These are phyloP conservation scores for Capitella teleta DNA, from an alignment of 1,140 invertebrate species.

Conservation along the genomic window DNA sequence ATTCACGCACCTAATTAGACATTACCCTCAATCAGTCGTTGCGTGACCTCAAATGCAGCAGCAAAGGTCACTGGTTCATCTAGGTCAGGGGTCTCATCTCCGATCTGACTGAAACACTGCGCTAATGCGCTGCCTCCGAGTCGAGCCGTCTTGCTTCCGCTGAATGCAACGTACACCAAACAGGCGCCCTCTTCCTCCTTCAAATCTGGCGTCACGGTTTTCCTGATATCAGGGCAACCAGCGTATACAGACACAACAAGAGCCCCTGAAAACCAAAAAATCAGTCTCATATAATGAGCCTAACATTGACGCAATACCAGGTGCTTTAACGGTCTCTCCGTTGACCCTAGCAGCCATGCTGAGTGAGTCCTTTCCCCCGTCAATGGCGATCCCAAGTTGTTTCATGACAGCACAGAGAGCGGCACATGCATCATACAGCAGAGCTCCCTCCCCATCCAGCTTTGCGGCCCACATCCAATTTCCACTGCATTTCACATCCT, in stretches of 20 bases:
- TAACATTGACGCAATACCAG: slow-evolving; percentile 42
- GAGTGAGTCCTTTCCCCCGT: slow-evolving; percentile 95
- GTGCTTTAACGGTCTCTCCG: slow-evolving; percentile 65
- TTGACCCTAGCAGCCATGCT: slow-evolving; percentile 88
- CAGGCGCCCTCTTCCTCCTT: background rate
- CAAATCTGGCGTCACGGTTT: slow-evolving; percentile 73
- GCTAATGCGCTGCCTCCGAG: slow-evolving; percentile 84
- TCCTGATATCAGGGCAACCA: slow-evolving; percentile 74
- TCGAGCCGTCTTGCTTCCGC: slow-evolving; percentile 49
- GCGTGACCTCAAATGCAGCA: slow-evolving; percentile 68
- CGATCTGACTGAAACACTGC: slow-evolving; percentile 78
- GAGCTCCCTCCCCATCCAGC: slow-evolving; percentile 76
- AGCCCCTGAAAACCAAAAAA: slow-evolving; percentile 49
- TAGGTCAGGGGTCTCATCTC: slow-evolving; percentile 67
- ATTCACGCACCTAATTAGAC: too few species aligned
- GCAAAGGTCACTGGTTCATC: slow-evolving; percentile 55
- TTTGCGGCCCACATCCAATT: slow-evolving; percentile 99
- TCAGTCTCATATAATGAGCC: background rate
- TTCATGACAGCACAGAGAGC: slow-evolving; percentile 80
- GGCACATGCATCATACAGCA: slow-evolving; percentile 70
- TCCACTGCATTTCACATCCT: slow-evolving; percentile 90
- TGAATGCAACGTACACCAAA: slow-evolving; percentile 57
- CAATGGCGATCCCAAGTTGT: slow-evolving; percentile 79
- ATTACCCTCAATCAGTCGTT: slow-evolving; percentile 37
- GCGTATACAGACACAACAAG: slow-evolving; percentile 90